Conservation (phyloP, 2,888 invertebrate species). For the Sphinx pinastri region DNA sequence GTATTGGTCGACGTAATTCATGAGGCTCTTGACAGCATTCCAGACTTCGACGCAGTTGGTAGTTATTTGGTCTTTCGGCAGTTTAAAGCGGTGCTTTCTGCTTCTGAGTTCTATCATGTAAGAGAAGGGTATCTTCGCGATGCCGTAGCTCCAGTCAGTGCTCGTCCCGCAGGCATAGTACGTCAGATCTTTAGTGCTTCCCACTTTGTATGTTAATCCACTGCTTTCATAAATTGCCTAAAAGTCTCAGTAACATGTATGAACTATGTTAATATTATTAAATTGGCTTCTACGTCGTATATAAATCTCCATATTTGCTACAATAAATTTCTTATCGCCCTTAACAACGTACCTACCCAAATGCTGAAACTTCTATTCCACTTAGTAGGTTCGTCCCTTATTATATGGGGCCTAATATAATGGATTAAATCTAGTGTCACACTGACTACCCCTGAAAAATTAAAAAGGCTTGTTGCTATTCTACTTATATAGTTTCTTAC, state of each 20-base stretch:
- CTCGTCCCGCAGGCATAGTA: constrained; percentile 76
- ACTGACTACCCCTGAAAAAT: no score
- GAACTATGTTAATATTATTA: not conserved
- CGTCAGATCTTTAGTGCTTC: constrained; percentile 73
- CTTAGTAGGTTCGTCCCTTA: no score
- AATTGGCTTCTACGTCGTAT: not conserved
- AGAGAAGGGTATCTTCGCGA: constrained; percentile 74
- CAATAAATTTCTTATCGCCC: no score
- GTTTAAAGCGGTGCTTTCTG: constrained; percentile 62
- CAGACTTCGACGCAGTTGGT: constrained; percentile 68
- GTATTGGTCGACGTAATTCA: constrained; percentile 65
- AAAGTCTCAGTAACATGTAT: constrained; percentile 36
- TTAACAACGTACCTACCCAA: no score
- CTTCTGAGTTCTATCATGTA: constrained; percentile 76
- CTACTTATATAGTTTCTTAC: constrained; percentile 42
- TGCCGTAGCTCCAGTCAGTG: constrained; percentile 74
- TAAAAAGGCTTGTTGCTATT: constrained; percentile 25
- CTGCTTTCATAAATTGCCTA: constrained; percentile 71
- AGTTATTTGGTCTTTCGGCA: constrained; percentile 69
- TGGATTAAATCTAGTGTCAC: no score
- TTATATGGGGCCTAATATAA: no score
- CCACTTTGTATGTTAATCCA: constrained; percentile 73
- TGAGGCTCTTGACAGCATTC: constrained; percentile 64
- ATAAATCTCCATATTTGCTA: no score
- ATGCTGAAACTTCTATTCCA: no score